phyloP scores from a whole-genome alignment of 2,888 invertebrate genomes.

The Erpobdella octoculata region DNA sequence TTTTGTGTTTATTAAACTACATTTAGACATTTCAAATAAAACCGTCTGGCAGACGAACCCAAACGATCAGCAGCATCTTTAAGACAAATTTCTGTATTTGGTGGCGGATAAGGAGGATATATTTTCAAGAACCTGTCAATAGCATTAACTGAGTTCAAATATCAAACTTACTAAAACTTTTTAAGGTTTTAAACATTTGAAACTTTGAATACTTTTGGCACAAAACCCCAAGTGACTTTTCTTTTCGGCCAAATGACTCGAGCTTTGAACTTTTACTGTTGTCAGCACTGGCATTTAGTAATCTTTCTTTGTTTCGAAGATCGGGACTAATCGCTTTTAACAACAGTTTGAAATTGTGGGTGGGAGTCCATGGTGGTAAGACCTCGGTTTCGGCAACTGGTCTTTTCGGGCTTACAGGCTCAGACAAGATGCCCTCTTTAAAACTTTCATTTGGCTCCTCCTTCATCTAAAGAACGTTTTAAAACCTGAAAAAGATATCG shows the following conservation, averaged over 20 bases:
- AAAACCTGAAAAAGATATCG: no score
- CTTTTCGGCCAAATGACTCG: conserved; percentile 41
- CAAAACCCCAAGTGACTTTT: conserved; percentile 49
- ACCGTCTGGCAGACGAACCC: no score
- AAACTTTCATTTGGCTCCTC: neutral
- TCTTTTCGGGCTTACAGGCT: neutral
- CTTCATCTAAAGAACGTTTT: conserved; percentile 13
- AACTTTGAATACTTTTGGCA: conserved; percentile 52
- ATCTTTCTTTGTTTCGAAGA: conserved; percentile 39
- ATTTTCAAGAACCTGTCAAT: conserved; percentile 41
- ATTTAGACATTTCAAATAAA: no score
- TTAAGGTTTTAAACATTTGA: no score
- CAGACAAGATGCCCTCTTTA: neutral
- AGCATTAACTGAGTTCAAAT: no score
- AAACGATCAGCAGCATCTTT: conserved; percentile 53
- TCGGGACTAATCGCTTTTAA: conserved; percentile 60
- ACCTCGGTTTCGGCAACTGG: neutral
- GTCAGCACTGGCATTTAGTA: neutral
- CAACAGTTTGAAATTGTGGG: conserved; percentile 63
- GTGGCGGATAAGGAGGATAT: conserved; percentile 48
- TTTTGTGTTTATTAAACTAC: neutral
- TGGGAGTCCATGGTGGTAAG: conserved; percentile 59
- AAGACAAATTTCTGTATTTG: conserved; percentile 57
- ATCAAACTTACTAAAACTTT: no score
- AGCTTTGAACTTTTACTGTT: conserved; percentile 2